A percentile compares a stretch with the other conserved stretches of the same genome.
These are phyloP conservation scores for Pitta sordida DNA, from an alignment of 2,113 vertebrate genomes.

Conservation along the genomic window DNA sequence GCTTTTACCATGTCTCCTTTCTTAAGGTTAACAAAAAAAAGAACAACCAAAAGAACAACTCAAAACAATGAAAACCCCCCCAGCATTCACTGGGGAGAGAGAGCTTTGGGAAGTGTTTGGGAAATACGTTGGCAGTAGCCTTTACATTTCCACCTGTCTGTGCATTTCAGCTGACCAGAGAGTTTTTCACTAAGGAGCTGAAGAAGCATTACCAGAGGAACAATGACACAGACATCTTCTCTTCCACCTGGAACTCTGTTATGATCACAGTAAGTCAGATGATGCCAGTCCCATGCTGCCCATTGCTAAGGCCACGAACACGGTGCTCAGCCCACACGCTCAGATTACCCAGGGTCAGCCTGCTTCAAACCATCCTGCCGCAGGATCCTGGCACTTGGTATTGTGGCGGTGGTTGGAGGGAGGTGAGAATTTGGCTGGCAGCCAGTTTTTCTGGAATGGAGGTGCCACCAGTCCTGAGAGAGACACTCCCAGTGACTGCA, in stretches of 20 bases:
- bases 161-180: conserved; percentile 82
- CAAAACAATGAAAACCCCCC: background rate
- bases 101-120: background rate
- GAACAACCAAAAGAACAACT: background rate
- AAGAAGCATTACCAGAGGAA: conserved; percentile 85
- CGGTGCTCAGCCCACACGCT: fast-evolving
- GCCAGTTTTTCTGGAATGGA: background rate
- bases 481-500: background rate
- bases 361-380: fast-evolving
- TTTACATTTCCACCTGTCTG: background rate
- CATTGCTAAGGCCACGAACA: fast-evolving
- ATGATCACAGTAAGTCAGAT: conserved; percentile 87
- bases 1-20: background rate
- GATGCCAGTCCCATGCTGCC: background rate
- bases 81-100: background rate
- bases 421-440: background rate
- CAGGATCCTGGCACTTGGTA: fast-evolving
- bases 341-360: background rate
- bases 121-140: background rate
- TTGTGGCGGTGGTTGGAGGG: background rate
- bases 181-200: conserved; percentile 90
- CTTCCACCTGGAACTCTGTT: conserved; percentile 89
- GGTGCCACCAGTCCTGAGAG: background rate
- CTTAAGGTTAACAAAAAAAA: background rate
- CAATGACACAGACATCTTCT: conserved; percentile 85